phyloP scores from a whole-genome alignment of 2,797 vertebrate genomes.

The Falco naumanni region DNA sequence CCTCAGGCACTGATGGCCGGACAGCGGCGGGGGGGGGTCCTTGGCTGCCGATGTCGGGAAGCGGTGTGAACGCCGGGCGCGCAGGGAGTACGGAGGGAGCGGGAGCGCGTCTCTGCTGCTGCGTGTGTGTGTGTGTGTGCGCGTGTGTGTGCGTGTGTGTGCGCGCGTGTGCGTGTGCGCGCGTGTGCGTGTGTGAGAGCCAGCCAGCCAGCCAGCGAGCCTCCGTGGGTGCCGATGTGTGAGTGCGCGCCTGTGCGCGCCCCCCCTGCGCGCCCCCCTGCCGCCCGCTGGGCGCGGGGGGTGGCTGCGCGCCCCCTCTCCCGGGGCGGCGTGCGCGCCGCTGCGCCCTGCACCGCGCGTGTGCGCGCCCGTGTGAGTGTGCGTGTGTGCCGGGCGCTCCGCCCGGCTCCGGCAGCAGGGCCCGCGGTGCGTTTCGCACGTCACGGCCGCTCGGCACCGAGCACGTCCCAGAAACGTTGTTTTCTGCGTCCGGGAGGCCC shows the following conservation, averaged over 20 bases:
- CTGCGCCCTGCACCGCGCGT: neutral
- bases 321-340: neutral
- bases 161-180: neutral
- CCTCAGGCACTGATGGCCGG: constrained; percentile 71
- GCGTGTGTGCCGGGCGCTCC: constrained; percentile 10
- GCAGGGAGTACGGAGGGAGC: constrained; percentile 76
- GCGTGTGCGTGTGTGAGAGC: neutral
- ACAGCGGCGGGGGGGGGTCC: constrained; percentile 75
- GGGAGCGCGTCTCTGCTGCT: constrained; percentile 59
- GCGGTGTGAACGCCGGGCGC: constrained; percentile 80
- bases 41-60: constrained; percentile 82
- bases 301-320: neutral
- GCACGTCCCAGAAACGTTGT: constrained; percentile 81
- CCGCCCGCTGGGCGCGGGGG: neutral
- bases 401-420: constrained; percentile 75
- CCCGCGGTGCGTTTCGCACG: constrained; percentile 72
- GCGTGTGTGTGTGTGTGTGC: neutral
- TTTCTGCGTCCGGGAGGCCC: constrained; percentile 78
- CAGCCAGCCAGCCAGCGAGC: neutral
- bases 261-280: neutral
- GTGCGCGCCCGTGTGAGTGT: neutral
- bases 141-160: neutral
- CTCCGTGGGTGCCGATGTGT: neutral
- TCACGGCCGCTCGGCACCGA: constrained; percentile 83
- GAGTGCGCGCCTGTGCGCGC: neutral